These are phyloP conservation scores for Agriotes lineatus DNA, from an alignment of 2,888 invertebrate genomes.

Conservation along the genomic window DNA sequence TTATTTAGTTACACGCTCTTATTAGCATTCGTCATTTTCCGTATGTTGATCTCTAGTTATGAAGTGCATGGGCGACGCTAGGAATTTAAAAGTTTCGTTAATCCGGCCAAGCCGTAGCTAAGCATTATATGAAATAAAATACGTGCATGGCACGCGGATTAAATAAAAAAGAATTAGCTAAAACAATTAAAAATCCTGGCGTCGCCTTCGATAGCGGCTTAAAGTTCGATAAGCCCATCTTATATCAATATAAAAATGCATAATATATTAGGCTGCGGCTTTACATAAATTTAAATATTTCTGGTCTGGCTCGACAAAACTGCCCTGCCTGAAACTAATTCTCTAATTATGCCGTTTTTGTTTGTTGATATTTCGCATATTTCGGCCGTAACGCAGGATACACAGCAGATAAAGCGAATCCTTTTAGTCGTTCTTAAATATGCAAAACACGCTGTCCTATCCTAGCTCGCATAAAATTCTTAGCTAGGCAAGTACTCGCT, in stretches of 20 bases:
- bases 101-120: not conserved
- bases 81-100: not conserved
- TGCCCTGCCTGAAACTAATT: conserved; percentile 21
- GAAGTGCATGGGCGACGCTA: not conserved
- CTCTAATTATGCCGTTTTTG: conserved; percentile 17
- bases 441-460: not conserved
- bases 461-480: not conserved
- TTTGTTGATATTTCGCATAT: conserved; percentile 16
- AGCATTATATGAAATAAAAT: not conserved
- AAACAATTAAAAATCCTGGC: conserved; percentile 17
- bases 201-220: conserved; percentile 16
- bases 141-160: conserved; percentile 5
- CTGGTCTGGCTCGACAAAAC: conserved; percentile 13
- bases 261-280: conserved; percentile 33
- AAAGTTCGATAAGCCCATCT: conserved; percentile 26
- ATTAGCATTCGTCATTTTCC: too few species aligned
- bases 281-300: conserved; percentile 38
- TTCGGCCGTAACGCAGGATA: not conserved
- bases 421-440: not conserved
- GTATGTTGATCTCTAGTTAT: not conserved
- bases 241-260: conserved; percentile 28
- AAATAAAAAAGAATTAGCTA: conserved; percentile 13
- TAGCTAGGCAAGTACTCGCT: not conserved
- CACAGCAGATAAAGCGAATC: not conserved
- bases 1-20: too few species aligned